Evolutionary conservation across 1,140 invertebrate genomes (phyloP).

Genomic region (Cepaea nemoralis): DNA sequence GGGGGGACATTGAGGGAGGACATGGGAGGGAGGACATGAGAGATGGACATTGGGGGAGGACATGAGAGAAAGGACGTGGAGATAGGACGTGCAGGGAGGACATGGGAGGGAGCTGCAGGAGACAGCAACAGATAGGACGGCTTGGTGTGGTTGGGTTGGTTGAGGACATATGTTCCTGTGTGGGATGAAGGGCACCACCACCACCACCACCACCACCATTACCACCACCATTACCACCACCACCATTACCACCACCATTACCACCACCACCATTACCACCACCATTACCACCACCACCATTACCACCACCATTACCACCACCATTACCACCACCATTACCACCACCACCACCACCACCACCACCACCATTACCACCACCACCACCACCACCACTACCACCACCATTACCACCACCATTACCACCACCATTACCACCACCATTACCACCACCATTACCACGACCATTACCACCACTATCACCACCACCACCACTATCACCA

Average conservation of each 20-base stretch:
- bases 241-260: neutral
- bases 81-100: neutral
- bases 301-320: neutral
- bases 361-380: constrained; percentile 14
- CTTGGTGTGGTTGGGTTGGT: no score
- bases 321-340: neutral
- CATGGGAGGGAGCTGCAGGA: neutral
- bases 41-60: neutral
- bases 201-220: neutral
- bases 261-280: constrained; percentile 9
- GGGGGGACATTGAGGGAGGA: no score
- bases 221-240: neutral
- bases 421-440: constrained; percentile 5
- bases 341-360: no score
- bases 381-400: constrained; percentile 14
- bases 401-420: constrained; percentile 6
- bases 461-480: neutral
- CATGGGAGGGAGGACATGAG: constrained; percentile 3
- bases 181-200: neutral
- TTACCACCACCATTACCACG: neutral
- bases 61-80: neutral
- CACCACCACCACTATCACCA: neutral
- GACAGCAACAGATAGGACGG: no score
- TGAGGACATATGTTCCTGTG: no score
- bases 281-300: neutral